Base-by-base conservation (phyloP, 2,113 vertebrate genomes). In the Callocephalon fimbriatum region DNA sequence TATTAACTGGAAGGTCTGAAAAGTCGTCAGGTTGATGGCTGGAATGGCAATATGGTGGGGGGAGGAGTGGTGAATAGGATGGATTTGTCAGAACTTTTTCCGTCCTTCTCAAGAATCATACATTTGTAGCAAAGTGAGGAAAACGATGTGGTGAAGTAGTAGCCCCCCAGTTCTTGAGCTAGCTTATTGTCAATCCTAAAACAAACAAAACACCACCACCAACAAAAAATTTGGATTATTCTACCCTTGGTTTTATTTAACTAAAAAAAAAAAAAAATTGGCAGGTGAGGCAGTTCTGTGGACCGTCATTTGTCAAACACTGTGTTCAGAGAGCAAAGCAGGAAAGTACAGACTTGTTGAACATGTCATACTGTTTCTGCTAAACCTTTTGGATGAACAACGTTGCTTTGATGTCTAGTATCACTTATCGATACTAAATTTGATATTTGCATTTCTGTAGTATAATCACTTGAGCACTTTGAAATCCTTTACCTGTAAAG, bases 141-240 rank as follows among this genome's bases (percentile, higher is more conserved):
- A 59, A 54, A 42, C 0, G 0, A 8, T n/a, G 16, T 26, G 3
- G 14, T 80, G 27, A 73, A n/a, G 35, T 21, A 21, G 15, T 67
- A 81, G n/a, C 18, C 15, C 26, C 25, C 10, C 7, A 37, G 0
- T 74, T 76, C 16, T 54, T 59, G 26, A 86, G 26, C 14, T 75
- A 67, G 12, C 14, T 81, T 73, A 11, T 19, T 61, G 25, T 13
- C 48, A 71, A 5, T 54, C 27, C 27, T 83, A 38, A 74, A 66
- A 16, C 22, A 78, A 84, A 58, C 1, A 12, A 56, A 66, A 38
- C 3, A 4, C 1, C 11, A 23, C 0, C 20, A 32, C 3, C 22
- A 50, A 1, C 44, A 68, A 58, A 18, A 66, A 25, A 6, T 8
- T 40, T 4, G 0, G 1, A 13, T 68, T 2, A 5, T 50, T 66